Base-by-base conservation (phyloP, 2,888 invertebrate genomes). In the Eledone cirrhosa region DNA sequence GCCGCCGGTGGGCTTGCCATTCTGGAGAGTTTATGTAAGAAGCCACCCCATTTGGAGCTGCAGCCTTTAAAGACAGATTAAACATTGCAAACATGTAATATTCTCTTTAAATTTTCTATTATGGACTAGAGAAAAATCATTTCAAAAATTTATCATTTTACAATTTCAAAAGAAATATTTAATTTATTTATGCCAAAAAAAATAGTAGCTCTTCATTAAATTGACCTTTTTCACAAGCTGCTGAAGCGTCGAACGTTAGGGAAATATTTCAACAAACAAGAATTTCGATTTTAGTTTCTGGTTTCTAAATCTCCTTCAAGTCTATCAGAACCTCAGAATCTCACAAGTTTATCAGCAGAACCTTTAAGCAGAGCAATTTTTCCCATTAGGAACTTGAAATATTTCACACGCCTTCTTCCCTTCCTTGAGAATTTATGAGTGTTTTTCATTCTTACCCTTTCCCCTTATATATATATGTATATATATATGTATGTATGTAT, bases 81-180 rank as follows among this genome's bases (percentile, higher is more conserved):
- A 67, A 72, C 72, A 72, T 72, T 72, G 41, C 72, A 72, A 72
- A 72, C 41, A 41, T 72, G 72, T 72, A 72, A 72, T 72, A 72
- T 72, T 72, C 72, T 72, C 72, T 72, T 72, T 33, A 72, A 33
- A 72, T 72, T 72, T 72, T 72, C 72, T 41, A 41, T 41, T 41
- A 41, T 41, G 41, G 41, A 41, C 41, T 41, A 41, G 41, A 41
- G 41, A 41, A 41, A 41, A 41, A 41, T 41, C 41, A 41, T 41
- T 41, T 41, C 41, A 41, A 41, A 41, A 41, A n/a, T n/a, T 41
- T 41, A 41, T 41, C 41, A 41, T 41, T 41, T 41, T 41, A 69
- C 69, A 72, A 11, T 31, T n/a, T n/a, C 29, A n/a, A 27, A 72
- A 72, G 33, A 33, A 72, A 41, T 72, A 41, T 67, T 29, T 67